These are phyloP conservation scores for Parnassius orleans DNA, from an alignment of 2,888 invertebrate species.

Conservation along the genomic window DNA sequence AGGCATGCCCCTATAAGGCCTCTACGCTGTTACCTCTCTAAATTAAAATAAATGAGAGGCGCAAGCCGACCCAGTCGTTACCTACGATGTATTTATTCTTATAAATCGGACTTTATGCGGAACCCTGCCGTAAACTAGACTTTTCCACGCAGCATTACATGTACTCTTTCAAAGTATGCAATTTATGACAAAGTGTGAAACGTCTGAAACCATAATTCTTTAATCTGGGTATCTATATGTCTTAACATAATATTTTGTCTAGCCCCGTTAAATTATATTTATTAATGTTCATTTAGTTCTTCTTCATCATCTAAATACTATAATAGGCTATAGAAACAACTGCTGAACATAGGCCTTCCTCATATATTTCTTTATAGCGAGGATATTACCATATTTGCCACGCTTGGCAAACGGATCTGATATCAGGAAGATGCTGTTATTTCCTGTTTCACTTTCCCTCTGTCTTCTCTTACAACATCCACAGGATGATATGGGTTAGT, in stretches of 20 bases:
- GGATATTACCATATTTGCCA: no score
- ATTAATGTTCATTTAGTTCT: no score
- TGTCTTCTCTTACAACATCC: no score
- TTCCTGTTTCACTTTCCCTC: no score
- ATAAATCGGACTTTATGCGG: slow-evolving; percentile 57
- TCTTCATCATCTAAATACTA: no score
- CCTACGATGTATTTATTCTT: slow-evolving; percentile 57
- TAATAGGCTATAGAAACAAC: neutral
- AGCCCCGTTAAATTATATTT: no score
- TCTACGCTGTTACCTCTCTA: slow-evolving; percentile 4
- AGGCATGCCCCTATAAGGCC: neutral
- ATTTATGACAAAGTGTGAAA: slow-evolving; percentile 7
- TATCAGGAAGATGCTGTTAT: no score
- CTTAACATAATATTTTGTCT: no score
- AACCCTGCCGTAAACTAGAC: slow-evolving; percentile 49
- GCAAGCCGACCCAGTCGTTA: slow-evolving; percentile 34
- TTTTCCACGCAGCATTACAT: slow-evolving; percentile 39
- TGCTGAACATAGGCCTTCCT: neutral
- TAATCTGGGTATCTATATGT: neutral
- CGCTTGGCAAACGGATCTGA: no score
- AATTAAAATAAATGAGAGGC: slow-evolving; percentile 17
- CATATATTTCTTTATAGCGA: no score
- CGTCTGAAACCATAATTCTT: neutral
- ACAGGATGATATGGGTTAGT: no score
- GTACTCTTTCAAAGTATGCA: slow-evolving; percentile 11